Evolutionary conservation across 2,113 vertebrate species (phyloP).

Genomic region (Ctenodactylus gundi): DNA sequence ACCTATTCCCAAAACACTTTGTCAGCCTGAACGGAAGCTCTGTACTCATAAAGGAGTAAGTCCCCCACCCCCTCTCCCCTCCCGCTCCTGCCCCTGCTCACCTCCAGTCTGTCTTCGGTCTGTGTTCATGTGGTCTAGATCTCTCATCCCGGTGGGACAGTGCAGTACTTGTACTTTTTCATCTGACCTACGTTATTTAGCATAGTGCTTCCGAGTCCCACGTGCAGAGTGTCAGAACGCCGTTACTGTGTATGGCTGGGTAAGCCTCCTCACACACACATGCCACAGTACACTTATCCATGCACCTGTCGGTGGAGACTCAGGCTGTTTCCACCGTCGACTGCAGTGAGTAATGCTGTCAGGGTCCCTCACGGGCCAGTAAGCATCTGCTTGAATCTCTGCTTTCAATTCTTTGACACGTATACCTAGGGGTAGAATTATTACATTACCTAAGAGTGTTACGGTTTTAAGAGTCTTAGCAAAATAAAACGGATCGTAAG

Average conservation of each 20-base stretch:
- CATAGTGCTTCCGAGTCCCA: background rate
- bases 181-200: background rate
- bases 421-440: background rate
- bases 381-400: background rate
- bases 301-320: background rate
- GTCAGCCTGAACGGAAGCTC: background rate
- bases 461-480: background rate
- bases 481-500: background rate
- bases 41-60: no score
- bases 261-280: background rate
- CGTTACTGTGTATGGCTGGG: background rate
- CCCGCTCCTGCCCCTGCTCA: no score
- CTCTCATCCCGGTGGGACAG: background rate
- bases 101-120: background rate
- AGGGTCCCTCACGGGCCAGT: background rate
- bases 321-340: background rate
- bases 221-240: background rate
- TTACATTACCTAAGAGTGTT: background rate
- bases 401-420: background rate
- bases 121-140: background rate
- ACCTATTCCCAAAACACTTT: background rate
- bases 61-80: accelerated
- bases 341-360: accelerated
- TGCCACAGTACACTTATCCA: background rate
- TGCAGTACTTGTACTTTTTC: background rate